Conservation (phyloP, 1,140 invertebrate genomes). For the Colletes latitarsis region DNA sequence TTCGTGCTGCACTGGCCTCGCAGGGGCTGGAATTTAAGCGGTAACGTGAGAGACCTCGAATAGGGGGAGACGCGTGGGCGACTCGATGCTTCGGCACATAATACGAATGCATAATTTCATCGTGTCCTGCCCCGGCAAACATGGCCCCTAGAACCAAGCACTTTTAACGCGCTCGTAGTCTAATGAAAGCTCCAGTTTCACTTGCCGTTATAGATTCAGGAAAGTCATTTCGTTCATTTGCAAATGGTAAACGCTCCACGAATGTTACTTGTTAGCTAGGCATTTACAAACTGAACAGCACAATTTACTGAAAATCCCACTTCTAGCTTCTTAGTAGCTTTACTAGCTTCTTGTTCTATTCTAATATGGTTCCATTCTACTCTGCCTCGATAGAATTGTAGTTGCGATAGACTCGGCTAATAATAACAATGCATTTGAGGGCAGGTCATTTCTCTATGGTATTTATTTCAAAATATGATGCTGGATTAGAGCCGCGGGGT, state of each 20-base stretch:
- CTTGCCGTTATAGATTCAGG: not conserved
- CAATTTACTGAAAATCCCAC: too few relatives aligned
- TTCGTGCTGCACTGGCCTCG: slow-evolving; percentile 20
- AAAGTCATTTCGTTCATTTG: too few relatives aligned
- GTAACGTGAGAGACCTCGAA: slow-evolving; percentile 36
- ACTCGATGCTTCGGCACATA: slow-evolving; percentile 30
- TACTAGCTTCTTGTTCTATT: too few relatives aligned
- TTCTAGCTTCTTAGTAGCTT: too few relatives aligned
- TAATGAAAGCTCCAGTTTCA: slow-evolving; percentile 2
- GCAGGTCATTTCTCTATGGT: too few relatives aligned
- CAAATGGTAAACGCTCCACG: too few relatives aligned
- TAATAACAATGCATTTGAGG: too few relatives aligned
- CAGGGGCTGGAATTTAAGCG: slow-evolving; percentile 47
- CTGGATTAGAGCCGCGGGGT: too few relatives aligned
- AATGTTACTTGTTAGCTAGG: not conserved
- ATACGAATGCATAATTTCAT: slow-evolving; percentile 41
- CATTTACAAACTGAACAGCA: not conserved
- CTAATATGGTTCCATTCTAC: too few relatives aligned
- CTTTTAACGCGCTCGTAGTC: slow-evolving; percentile 12
- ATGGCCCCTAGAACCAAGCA: not conserved
- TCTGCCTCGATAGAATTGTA: too few relatives aligned
- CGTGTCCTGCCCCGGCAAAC: slow-evolving; percentile 1
- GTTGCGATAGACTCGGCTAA: too few relatives aligned
- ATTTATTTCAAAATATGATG: too few relatives aligned
- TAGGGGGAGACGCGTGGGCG: slow-evolving; percentile 36